Evolutionary conservation across 2,888 invertebrate genomes (phyloP), one percentile per base, ranked within the genome.

Genomic region (Capitulum mitella): DNA sequence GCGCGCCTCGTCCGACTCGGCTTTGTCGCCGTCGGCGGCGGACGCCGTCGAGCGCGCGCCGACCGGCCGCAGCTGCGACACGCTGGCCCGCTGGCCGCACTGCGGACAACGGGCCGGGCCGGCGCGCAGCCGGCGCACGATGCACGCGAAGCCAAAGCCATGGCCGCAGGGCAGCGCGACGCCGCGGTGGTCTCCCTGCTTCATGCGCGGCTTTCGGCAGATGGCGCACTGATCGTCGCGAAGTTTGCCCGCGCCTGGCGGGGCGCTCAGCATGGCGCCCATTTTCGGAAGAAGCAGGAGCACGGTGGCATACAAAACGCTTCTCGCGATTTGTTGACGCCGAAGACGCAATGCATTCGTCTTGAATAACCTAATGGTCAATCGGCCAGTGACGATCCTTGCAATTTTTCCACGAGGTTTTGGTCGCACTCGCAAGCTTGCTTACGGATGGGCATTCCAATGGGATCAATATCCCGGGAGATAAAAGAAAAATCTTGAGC

Each of bases 131-230:
- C 70, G 70, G 10, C 70, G 70, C 10, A 12, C 40, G 26, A 70
- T 37, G 40, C 70, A 70, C 40, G 40, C 8, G 70, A 40, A 40
- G 14, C 70, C 70, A 37, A 70, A 70, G 70, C 40, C 22, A 19
- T 70, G 70, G 37, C 70, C 70, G 70, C 70, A 70, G 26, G 70
- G 70, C 37, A 70, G 40, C 37, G 40, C 29, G 22, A 70, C 70
- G 40, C 29, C 40, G 26, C 70, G 37, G 40, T 70, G 70, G 1
- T 70, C 70, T 10, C 70, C 70, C 3, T 37, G 37, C 70, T 22
- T 70, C 26, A 40, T 26, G 70, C 40, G 70, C 37, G 70, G 70
- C 29, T 40, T 22, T 1, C 70, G 70, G 22, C 70, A 70, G 70
- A 70, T 70, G 8, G 37, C 37, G 40, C 70, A 70, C 29, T 16